Percentiles rank a stretch among this genome's conserved stretches.
Evolutionary conservation across 1,140 invertebrate species (phyloP).

Genomic region (Argopecten irradians): DNA sequence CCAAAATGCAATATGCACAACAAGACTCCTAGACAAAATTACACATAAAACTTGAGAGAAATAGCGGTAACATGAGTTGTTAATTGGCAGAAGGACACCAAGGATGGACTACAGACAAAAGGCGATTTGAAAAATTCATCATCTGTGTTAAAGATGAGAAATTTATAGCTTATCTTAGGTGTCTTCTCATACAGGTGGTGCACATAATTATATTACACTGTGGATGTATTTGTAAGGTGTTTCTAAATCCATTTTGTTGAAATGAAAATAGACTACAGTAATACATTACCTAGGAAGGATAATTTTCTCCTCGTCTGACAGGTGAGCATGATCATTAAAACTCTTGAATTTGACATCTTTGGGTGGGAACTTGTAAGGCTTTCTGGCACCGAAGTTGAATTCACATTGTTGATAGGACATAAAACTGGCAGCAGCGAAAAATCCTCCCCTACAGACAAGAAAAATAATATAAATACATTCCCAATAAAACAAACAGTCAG

Average conservation of each 20-base stretch:
- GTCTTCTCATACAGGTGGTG: not conserved
- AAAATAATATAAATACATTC: conserved; percentile 32
- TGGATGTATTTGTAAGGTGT: not conserved
- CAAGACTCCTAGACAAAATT: no score
- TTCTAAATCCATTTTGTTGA: not conserved
- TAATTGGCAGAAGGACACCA: no score
- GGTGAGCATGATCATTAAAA: conserved; percentile 87
- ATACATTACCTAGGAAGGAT: conserved; percentile 69
- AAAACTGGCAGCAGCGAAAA: conserved; percentile 95
- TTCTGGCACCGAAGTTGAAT: conserved; percentile 92
- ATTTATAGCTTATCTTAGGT: not conserved
- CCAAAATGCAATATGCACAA: no score
- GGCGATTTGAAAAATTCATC: no score
- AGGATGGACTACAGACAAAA: no score
- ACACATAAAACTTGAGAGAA: no score
- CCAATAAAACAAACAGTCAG: no score
- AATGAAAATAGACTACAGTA: not conserved
- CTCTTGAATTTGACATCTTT: conserved; percentile 81
- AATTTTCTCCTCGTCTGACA: conserved; percentile 78
- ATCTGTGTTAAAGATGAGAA: no score
- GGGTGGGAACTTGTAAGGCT: conserved; percentile 89
- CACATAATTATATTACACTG: not conserved
- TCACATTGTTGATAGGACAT: conserved; percentile 97
- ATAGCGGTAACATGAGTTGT: no score
- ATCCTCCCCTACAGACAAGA: conserved; percentile 83